A percentile compares a stretch with the other conserved stretches of the same genome.
Conservation (phyloP, 1,140 invertebrate genomes). For the Ridgeia piscesae region DNA sequence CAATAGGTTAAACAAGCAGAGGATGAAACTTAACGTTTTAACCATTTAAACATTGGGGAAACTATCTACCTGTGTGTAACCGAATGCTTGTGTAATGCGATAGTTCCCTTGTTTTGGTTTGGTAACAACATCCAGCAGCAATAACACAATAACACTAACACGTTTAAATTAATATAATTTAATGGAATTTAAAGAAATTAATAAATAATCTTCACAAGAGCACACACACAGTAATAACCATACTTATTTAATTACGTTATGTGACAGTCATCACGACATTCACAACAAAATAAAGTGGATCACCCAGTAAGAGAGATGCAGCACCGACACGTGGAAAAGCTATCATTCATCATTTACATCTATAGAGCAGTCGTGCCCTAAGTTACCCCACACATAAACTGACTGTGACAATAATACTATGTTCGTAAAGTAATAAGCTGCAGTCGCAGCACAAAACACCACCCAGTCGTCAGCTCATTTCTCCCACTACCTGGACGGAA, state of each 20-base stretch:
- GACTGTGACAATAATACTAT: neutral
- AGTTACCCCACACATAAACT: neutral
- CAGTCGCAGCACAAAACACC: neutral
- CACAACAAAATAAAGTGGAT: neutral
- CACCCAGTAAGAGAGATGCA: neutral
- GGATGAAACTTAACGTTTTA: too few relatives aligned
- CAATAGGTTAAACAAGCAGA: too few relatives aligned
- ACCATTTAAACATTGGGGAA: too few relatives aligned
- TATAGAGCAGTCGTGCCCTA: too few relatives aligned
- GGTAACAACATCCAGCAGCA: neutral
- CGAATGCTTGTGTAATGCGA: neutral
- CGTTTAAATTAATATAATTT: neutral
- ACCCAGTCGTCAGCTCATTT: neutral
- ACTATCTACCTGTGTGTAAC: too few relatives aligned
- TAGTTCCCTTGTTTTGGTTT: neutral
- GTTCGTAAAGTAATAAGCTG: neutral
- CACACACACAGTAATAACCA: neutral
- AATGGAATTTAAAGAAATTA: slow-evolving; percentile 1
- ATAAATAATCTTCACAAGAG: slow-evolving; percentile 1
- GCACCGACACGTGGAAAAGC: neutral
- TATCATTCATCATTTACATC: neutral
- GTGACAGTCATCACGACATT: neutral
- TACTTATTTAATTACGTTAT: neutral
- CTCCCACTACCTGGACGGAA: neutral
- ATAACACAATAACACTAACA: neutral